These are phyloP conservation scores for Henricia sp. DNA, from an alignment of 53 echinoderm and acorn worm species.

Conservation along the genomic window DNA sequence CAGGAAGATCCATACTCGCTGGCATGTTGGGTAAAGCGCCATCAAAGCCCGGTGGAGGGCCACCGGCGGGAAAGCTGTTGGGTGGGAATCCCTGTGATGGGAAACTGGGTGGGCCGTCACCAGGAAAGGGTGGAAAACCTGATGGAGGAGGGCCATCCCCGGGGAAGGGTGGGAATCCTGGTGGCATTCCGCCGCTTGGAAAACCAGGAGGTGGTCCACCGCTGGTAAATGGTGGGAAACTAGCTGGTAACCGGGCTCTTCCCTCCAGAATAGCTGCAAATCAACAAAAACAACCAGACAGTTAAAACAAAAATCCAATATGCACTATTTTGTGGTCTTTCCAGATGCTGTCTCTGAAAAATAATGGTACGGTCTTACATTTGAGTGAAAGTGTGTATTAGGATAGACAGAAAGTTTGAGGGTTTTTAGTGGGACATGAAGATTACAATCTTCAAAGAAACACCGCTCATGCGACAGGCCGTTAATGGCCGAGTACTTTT, in stretches of 20 bases:
- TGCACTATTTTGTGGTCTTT: too few species aligned
- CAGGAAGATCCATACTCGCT: constrained; percentile 48
- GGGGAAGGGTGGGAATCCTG: constrained; percentile 47
- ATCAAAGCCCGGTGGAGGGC: constrained; percentile 58
- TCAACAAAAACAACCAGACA: background rate
- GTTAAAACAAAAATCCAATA: background rate
- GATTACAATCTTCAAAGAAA: too few species aligned
- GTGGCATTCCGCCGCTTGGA: constrained; percentile 65
- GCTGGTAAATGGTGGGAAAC: constrained; percentile 49
- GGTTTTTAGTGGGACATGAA: too few species aligned
- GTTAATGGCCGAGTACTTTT: too few species aligned
- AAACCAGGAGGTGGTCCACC: constrained; percentile 68
- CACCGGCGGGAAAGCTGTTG: constrained; percentile 38
- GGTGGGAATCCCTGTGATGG: constrained; percentile 45
- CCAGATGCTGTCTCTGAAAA: too few species aligned
- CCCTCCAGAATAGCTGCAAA: constrained; percentile 66
- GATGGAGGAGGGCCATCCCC: constrained; percentile 73
- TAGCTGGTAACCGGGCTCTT: constrained; percentile 28
- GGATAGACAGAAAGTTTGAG: too few species aligned
- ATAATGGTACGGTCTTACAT: too few species aligned
- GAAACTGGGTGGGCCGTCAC: constrained; percentile 59
- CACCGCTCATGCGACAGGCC: too few species aligned
- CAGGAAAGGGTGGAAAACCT: constrained; percentile 58
- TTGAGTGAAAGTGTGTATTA: too few species aligned
- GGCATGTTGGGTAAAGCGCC: constrained; percentile 54